Percentiles rank a stretch among this genome's conserved stretches.
Evolutionary conservation across 2,888 invertebrate species (phyloP).

Genomic region (Lissocephala sabroskyi): DNA sequence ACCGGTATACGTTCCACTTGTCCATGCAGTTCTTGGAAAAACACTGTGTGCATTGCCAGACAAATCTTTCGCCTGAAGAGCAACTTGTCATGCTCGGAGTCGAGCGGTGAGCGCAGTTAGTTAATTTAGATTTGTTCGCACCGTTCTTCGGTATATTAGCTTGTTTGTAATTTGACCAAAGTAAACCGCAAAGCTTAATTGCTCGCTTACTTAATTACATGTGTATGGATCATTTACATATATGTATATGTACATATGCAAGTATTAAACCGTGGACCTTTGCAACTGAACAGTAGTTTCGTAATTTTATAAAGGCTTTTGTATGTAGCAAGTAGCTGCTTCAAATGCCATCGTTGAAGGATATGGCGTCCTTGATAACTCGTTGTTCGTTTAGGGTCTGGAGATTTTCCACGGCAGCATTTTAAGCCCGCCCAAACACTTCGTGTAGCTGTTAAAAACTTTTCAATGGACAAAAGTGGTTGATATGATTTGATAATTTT

Average conservation of each 20-base stretch:
- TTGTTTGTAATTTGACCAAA: constrained; percentile 12
- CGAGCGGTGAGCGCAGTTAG: constrained; percentile 45
- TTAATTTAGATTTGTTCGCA: constrained; percentile 45
- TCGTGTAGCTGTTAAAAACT: constrained; percentile 32
- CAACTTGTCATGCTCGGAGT: constrained; percentile 34
- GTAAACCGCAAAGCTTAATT: neutral
- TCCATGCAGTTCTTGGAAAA: constrained; percentile 70
- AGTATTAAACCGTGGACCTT: neutral
- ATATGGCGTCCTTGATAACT: no score
- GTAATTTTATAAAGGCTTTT: constrained; percentile 55
- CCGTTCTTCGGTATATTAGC: neutral
- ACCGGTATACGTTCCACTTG: constrained; percentile 71
- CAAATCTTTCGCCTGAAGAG: constrained; percentile 45
- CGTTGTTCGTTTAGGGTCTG: no score
- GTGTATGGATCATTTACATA: neutral
- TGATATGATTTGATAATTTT: no score
- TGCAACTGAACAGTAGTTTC: constrained; percentile 51
- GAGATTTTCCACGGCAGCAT: constrained; percentile 26
- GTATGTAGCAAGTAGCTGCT: neutral
- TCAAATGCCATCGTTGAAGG: no score
- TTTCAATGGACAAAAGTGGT: constrained; percentile 57
- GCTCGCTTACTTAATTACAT: neutral
- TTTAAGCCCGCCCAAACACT: no score
- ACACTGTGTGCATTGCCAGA: constrained; percentile 67
- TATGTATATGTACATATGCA: no score